Evolutionary conservation across 2,888 invertebrate genomes (phyloP).

Genomic region (Thelaira solivaga): DNA sequence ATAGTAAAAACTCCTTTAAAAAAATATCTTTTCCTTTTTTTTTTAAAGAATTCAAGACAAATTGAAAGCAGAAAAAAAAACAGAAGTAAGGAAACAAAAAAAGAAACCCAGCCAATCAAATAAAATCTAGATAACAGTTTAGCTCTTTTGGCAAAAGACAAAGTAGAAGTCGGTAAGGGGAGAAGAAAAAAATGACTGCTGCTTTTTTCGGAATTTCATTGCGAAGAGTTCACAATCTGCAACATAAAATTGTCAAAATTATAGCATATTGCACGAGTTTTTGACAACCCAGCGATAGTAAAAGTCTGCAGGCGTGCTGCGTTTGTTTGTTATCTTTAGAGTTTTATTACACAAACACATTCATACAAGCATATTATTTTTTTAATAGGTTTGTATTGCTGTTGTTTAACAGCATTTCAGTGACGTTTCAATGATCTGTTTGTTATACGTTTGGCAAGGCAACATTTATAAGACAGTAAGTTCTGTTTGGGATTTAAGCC

Average conservation of each 20-base stretch:
- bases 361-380: neutral
- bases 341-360: slow-evolving; percentile 43
- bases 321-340: slow-evolving; percentile 58
- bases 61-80: neutral
- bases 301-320: slow-evolving; percentile 66
- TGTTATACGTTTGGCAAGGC: slow-evolving; percentile 6
- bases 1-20: neutral
- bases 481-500: slow-evolving; percentile 12
- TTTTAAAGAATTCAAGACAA: neutral
- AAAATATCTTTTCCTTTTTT: no score
- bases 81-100: neutral
- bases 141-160: neutral
- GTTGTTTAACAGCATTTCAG: slow-evolving; percentile 5
- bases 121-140: slow-evolving; percentile 23
- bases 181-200: neutral
- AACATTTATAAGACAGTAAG: neutral
- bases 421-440: slow-evolving; percentile 37
- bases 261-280: slow-evolving; percentile 70
- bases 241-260: slow-evolving; percentile 68
- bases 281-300: slow-evolving; percentile 71
- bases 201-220: slow-evolving; percentile 14
- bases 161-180: no score
- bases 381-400: neutral
- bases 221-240: slow-evolving; percentile 47
- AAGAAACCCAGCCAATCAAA: slow-evolving; percentile 27